Evolutionary conservation across 2,888 invertebrate species (phyloP).

Genomic region (Apantesis nais): DNA sequence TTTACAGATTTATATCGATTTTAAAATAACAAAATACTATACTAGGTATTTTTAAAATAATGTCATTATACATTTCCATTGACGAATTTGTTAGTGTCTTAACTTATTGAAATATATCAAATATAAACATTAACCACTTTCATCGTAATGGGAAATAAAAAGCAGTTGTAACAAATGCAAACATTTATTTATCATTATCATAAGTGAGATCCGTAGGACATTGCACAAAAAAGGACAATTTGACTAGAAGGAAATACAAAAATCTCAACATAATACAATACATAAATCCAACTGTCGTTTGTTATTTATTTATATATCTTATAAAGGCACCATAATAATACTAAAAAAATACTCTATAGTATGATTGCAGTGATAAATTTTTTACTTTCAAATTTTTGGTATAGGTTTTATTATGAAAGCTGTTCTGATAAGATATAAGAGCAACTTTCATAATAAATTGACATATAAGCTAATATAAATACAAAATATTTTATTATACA

Average conservation of each 20-base stretch:
- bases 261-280: background rate
- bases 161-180: background rate
- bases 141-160: constrained; percentile 4
- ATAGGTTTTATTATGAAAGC: background rate
- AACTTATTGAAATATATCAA: background rate
- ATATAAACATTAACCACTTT: background rate
- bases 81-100: background rate
- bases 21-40: background rate
- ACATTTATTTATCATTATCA: constrained; percentile 3
- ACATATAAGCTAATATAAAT: background rate
- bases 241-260: background rate
- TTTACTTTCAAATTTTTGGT: no score
- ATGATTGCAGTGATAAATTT: no score
- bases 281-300: background rate
- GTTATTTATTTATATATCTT: background rate
- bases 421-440: no score
- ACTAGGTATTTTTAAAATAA: background rate
- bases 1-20: background rate
- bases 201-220: background rate
- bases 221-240: background rate
- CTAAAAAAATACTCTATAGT: no score
- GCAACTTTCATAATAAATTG: no score
- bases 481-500: background rate
- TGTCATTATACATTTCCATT: background rate
- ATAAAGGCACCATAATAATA: background rate